These are phyloP conservation scores for Campylorhamphus procurvoides DNA, from an alignment of 2,113 vertebrate species.

Conservation along the genomic window DNA sequence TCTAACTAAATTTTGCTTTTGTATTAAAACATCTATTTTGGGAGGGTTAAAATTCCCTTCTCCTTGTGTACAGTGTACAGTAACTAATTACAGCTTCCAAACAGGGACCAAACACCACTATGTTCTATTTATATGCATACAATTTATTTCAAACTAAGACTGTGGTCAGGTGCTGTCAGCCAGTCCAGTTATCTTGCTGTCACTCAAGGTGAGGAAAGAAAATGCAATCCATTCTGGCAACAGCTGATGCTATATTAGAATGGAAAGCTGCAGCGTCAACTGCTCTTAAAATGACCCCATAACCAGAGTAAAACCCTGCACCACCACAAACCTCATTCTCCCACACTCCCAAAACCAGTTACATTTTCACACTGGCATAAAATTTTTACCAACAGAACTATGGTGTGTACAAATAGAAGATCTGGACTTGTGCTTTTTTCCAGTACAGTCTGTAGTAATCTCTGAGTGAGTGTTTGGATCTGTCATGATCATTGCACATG, in stretches of 20 bases:
- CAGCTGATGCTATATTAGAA: neutral
- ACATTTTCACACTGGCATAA: neutral
- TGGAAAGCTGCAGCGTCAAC: neutral
- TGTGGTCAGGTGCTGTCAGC: neutral
- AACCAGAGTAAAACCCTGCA: neutral
- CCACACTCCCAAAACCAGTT: neutral
- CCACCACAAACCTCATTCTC: neutral
- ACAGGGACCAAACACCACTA: neutral
- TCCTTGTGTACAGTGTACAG: neutral
- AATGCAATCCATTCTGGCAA: neutral
- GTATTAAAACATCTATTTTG: neutral
- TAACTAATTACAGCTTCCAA: neutral
- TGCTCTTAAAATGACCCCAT: neutral
- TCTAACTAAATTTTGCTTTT: neutral
- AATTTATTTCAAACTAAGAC: slow-evolving; percentile 4
- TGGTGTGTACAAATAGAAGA: accelerated
- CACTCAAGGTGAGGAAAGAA: neutral
- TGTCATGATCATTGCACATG: neutral
- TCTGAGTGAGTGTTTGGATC: neutral
- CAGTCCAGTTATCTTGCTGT: neutral
- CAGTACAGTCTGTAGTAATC: neutral
- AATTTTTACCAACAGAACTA: neutral
- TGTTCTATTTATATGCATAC: neutral
- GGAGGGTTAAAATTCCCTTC: neutral
- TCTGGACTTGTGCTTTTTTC: neutral